These are phyloP conservation scores for Ochotona curzoniae DNA, from an alignment of 2,113 vertebrate genomes.

Conservation along the genomic window DNA sequence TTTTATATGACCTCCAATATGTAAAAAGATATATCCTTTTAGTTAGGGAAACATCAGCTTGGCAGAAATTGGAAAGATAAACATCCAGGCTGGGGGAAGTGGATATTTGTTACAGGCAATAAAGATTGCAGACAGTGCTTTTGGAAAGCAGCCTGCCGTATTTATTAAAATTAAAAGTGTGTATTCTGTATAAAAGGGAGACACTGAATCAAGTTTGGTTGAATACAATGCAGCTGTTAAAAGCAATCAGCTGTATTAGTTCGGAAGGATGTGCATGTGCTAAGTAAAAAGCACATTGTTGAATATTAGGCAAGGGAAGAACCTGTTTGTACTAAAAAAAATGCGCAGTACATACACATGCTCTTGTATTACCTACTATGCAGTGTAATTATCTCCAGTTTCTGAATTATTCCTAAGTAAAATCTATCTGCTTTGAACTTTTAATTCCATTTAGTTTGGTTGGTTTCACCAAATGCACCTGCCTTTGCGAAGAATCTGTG, in stretches of 20 bases:
- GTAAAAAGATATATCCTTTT: neutral
- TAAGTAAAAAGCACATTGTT: neutral
- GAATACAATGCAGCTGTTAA: neutral
- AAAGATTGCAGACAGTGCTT: conserved; percentile 5
- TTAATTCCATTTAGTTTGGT: conserved; percentile 16
- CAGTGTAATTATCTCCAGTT: neutral
- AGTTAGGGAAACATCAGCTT: neutral
- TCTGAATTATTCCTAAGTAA: neutral
- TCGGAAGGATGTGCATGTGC: neutral
- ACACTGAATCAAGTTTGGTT: conserved; percentile 35
- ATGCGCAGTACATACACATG: neutral
- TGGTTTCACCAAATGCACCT: neutral
- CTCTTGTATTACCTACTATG: neutral
- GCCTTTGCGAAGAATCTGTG: neutral
- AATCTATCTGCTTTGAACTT: conserved; percentile 23
- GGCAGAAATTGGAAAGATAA: conserved; percentile 30
- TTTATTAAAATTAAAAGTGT: conserved; percentile 30
- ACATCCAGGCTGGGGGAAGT: neutral
- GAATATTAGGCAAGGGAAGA: neutral
- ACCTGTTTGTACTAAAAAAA: neutral
- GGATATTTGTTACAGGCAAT: neutral
- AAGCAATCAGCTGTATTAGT: neutral
- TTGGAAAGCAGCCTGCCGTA: neutral
- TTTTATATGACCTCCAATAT: neutral
- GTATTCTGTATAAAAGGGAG: neutral